Percentiles rank a stretch among this genome's conserved stretches.
Conservation (phyloP, 1,140 invertebrate species). For the Tenebrio molitor region DNA sequence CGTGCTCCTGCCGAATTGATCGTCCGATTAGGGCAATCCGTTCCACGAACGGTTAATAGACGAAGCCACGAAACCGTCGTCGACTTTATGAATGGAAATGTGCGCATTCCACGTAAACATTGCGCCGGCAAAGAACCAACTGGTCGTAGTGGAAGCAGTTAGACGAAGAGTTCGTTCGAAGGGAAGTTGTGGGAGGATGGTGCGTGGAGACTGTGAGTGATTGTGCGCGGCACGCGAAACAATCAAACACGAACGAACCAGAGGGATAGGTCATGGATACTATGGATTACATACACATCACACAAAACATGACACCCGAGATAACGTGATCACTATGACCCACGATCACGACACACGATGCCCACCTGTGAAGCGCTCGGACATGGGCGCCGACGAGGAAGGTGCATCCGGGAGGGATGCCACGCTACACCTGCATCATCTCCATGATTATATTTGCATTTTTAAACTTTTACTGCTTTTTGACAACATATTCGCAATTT, state of each 20-base stretch:
- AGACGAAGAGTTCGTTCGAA: slow-evolving; percentile 22
- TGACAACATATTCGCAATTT: no score
- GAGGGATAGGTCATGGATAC: slow-evolving; percentile 55
- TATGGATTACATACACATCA: slow-evolving; percentile 53
- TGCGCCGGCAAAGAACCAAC: slow-evolving; percentile 21
- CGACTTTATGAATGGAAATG: slow-evolving; percentile 11
- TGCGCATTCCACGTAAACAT: slow-evolving; percentile 19
- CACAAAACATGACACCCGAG: slow-evolving; percentile 38
- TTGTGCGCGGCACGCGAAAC: slow-evolving; percentile 55
- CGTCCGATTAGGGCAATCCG: no score
- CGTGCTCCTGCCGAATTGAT: no score
- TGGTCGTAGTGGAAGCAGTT: slow-evolving; percentile 6
- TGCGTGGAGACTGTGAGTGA: slow-evolving; percentile 50
- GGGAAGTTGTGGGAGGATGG: slow-evolving; percentile 48
- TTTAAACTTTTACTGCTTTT: no score
- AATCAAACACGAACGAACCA: slow-evolving; percentile 54
- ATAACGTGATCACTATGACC: slow-evolving; percentile 44
- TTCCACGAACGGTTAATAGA: slow-evolving; percentile 4
- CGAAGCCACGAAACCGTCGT: slow-evolving; percentile 14
- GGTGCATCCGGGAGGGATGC: no score
- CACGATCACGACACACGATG: slow-evolving; percentile 36
- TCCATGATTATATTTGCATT: no score
- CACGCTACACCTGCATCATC: no score
- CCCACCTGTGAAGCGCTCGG: slow-evolving; percentile 19
- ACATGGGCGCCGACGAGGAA: no score